A percentile compares a stretch with the other conserved stretches of the same genome.
Conservation (phyloP, 2,113 vertebrate genomes). For the Nestor notabilis region DNA sequence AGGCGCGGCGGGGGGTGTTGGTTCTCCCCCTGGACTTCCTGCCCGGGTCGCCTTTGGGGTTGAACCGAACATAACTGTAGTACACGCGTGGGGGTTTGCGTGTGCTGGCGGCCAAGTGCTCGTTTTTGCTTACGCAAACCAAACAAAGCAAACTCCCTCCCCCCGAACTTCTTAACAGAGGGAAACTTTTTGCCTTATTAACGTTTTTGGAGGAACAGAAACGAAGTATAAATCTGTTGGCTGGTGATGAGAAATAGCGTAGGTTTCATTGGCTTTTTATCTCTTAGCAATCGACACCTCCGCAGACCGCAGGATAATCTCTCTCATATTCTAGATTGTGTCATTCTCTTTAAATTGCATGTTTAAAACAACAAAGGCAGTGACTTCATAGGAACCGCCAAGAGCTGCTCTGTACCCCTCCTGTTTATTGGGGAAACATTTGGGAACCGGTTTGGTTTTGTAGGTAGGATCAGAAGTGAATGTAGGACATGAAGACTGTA, state of each 20-base stretch:
- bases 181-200: neutral
- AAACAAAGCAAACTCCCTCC: neutral
- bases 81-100: neutral
- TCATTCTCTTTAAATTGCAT: constrained; percentile 75
- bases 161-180: neutral
- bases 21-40: neutral
- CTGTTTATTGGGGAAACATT: constrained; percentile 54
- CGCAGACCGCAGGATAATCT: constrained; percentile 59
- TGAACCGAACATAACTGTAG: neutral
- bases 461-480: constrained; percentile 71
- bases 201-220: neutral
- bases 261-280: constrained; percentile 55
- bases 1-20: neutral
- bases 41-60: neutral
- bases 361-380: constrained; percentile 76
- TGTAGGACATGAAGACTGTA: constrained; percentile 53
- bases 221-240: neutral
- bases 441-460: constrained; percentile 76
- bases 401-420: constrained; percentile 49
- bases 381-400: constrained; percentile 76
- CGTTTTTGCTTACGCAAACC: neutral
- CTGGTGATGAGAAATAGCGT: constrained; percentile 17
- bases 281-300: constrained; percentile 52
- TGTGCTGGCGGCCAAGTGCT: neutral
- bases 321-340: constrained; percentile 56